phyloP scores from a whole-genome alignment of 2,888 invertebrate genomes.

The Iphiclides podalirius region DNA sequence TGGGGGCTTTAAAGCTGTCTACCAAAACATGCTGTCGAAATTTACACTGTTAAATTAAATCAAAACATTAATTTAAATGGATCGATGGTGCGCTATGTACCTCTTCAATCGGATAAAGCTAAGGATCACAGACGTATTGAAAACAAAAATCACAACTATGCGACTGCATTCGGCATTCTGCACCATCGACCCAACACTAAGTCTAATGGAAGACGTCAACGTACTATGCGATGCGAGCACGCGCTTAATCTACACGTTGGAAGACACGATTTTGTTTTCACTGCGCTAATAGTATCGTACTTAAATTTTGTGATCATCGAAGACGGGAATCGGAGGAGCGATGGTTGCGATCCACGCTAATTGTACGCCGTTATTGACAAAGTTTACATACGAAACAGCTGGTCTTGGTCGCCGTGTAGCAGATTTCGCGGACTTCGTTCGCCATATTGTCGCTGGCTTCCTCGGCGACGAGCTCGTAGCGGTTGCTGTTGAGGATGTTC shows the following conservation, averaged over 20 bases:
- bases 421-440: constrained; percentile 79
- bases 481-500: constrained; percentile 61
- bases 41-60: constrained; percentile 54
- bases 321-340: constrained; percentile 33
- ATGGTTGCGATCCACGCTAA: constrained; percentile 29
- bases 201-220: constrained; percentile 74
- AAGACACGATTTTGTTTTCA: constrained; percentile 79
- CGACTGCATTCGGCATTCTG: constrained; percentile 34
- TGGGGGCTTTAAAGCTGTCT: constrained; percentile 73
- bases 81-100: constrained; percentile 35
- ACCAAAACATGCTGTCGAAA: constrained; percentile 73
- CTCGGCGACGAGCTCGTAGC: constrained; percentile 62
- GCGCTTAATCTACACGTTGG: constrained; percentile 68
- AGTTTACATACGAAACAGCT: constrained; percentile 73
- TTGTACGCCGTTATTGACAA: constrained; percentile 60
- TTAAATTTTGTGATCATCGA: constrained; percentile 32
- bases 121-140: constrained; percentile 44
- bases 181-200: constrained; percentile 55
- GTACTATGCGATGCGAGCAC: constrained; percentile 46
- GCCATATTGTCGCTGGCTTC: constrained; percentile 80
- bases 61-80: constrained; percentile 52
- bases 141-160: constrained; percentile 47
- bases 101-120: constrained; percentile 36
- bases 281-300: constrained; percentile 61
- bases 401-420: constrained; percentile 60